Evolutionary conservation across 53 echinoderm and acorn worm species (phyloP), one percentile per base, ranked within the genome.

Genomic region (Henricia sp.): DNA sequence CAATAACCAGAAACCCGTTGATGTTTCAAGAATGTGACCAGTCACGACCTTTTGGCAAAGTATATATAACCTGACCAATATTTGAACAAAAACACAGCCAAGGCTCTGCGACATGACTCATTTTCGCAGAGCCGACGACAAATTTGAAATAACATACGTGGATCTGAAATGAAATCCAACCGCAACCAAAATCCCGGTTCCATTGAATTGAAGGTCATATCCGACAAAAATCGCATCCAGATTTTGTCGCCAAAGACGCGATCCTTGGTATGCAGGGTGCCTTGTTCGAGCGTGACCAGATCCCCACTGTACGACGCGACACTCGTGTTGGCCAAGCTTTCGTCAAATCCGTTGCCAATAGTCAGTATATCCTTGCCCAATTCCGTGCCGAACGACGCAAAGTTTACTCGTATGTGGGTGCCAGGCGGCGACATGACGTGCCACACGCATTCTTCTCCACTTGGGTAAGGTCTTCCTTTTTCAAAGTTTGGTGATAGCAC

Each of bases 181-280:
- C 3, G 32, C 33, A 68, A 41, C 68, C 68, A 68, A 41, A 68
- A 68, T 5, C 68, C 68, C 33, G 21, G 19, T 19, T 33, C 1
- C 9, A 0, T n/a, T 34, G 38, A 41, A n/a, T 0, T 34, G 38
- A 20, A 21, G 5, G 68, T 20, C 21, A 21, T 0, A 34, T 40
- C 41, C 1, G 41, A 40, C 32, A 6, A 12, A 23, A 68, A 68
- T 4, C 20, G 20, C 39, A 68, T 10, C 68, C 68, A 68, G 68
- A 68, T 40, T 21, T 12, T 40, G 35, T 68, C 23, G 6, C 34
- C 21, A 26, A 21, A 40, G 39, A 68, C 17, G 20, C 68, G 17
- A 21, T 12, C 68, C 68, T 68, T 68, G 68, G 68, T 68, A 41
- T 68, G 68, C 5, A 4, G 3, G 5, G 68, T 68, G 38, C 46